These are phyloP conservation scores for Rhamnusium bicolor DNA, from an alignment of 2,888 invertebrate species.

Conservation along the genomic window DNA sequence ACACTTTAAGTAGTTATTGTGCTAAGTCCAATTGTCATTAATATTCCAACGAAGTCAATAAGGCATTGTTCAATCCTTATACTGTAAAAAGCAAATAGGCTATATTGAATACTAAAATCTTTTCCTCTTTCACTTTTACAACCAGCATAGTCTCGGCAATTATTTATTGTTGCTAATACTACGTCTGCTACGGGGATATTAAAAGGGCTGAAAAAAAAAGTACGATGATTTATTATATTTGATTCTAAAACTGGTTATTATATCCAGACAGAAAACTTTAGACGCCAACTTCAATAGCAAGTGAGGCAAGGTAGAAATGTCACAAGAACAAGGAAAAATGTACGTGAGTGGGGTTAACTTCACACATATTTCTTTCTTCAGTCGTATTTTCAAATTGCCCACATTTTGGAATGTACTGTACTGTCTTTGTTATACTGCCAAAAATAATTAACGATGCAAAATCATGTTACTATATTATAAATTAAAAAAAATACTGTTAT, in stretches of 20 bases:
- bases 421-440: no score
- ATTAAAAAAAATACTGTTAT: not conserved
- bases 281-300: not conserved
- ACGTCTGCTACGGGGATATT: conserved; percentile 10
- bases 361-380: no score
- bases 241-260: conserved; percentile 4
- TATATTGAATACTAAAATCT: conserved; percentile 35
- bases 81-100: conserved; percentile 27
- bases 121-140: conserved; percentile 32
- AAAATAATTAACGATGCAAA: not conserved
- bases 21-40: conserved; percentile 37
- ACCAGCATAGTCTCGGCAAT: conserved; percentile 13
- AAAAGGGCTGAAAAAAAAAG: not conserved
- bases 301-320: not conserved
- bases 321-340: not conserved
- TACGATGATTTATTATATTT: conserved; percentile 4
- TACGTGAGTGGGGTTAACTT: no score
- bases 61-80: conserved; percentile 30
- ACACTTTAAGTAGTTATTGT: conserved; percentile 40
- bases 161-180: conserved; percentile 22
- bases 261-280: not conserved
- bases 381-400: no score
- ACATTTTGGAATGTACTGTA: no score
- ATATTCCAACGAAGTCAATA: conserved; percentile 46
- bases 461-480: not conserved